Evolutionary conservation across 2,888 invertebrate genomes (phyloP).

Genomic region (Nymphalis polychloros): DNA sequence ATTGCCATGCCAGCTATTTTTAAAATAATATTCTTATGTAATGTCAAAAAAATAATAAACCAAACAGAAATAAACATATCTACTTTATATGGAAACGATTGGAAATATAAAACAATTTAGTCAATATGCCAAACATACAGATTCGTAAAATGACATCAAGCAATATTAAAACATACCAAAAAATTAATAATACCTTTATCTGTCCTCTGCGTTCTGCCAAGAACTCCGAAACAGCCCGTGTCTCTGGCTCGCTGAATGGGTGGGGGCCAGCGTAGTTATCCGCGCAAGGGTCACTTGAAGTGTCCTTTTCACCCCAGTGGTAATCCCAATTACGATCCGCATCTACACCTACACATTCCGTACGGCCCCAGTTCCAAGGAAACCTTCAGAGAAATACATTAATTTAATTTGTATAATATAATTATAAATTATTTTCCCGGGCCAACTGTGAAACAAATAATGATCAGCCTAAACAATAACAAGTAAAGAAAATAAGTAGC

Average conservation of each 20-base stretch:
- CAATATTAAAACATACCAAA: not conserved
- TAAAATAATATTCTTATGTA: too few species aligned
- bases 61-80: too few species aligned
- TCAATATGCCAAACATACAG: not conserved
- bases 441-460: too few species aligned
- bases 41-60: too few species aligned
- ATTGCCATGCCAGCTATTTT: too few species aligned
- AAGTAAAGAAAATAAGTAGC: too few species aligned
- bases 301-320: conserved; percentile 86
- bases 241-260: conserved; percentile 91
- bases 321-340: conserved; percentile 90
- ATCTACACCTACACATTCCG: conserved; percentile 88
- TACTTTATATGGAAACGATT: too few species aligned
- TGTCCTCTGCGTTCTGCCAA: conserved; percentile 81
- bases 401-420: not conserved
- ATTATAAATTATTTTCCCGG: too few species aligned
- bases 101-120: too few species aligned
- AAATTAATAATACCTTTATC: conserved; percentile 74
- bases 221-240: conserved; percentile 84
- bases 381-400: conserved; percentile 54
- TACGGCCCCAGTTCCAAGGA: conserved; percentile 82
- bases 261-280: conserved; percentile 87
- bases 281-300: conserved; percentile 86
- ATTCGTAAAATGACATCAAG: not conserved
- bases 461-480: too few species aligned